Evolutionary conservation across 2,888 invertebrate species (phyloP).

Genomic region (Dexiosoma caninum): DNA sequence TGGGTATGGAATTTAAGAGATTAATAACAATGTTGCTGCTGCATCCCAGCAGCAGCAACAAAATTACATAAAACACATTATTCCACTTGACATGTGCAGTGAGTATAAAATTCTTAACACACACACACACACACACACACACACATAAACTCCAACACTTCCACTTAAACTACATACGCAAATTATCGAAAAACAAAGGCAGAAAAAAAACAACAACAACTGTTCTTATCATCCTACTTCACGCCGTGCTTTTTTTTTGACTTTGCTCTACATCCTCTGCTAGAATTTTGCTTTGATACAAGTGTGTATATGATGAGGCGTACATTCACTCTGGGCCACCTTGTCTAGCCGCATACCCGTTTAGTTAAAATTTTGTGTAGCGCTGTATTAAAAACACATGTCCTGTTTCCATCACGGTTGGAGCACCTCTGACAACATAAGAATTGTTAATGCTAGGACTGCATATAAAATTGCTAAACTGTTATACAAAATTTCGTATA

Average conservation of each 20-base stretch:
- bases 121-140: constrained; percentile 8
- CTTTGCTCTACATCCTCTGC: not conserved
- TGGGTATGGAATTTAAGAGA: constrained; percentile 34
- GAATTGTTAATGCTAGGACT: not conserved
- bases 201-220: not conserved
- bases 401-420: constrained; percentile 44
- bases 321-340: constrained; percentile 66
- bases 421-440: not conserved
- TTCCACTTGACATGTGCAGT: constrained; percentile 67
- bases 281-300: not conserved
- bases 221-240: not conserved
- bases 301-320: constrained; percentile 55
- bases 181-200: constrained; percentile 13
- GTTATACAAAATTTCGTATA: no score
- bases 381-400: constrained; percentile 13
- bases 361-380: not conserved
- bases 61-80: constrained; percentile 5
- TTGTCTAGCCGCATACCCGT: constrained; percentile 63
- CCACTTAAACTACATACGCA: constrained; percentile 32
- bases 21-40: constrained; percentile 47
- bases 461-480: not conserved
- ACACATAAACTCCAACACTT: not conserved
- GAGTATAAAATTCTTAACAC: constrained; percentile 52
- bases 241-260: not conserved
- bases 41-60: constrained; percentile 28